A percentile compares a stretch with the other conserved stretches of the same genome.
These are phyloP conservation scores for Notiomystis cincta DNA, from an alignment of 2,113 vertebrate species.

Conservation along the genomic window DNA sequence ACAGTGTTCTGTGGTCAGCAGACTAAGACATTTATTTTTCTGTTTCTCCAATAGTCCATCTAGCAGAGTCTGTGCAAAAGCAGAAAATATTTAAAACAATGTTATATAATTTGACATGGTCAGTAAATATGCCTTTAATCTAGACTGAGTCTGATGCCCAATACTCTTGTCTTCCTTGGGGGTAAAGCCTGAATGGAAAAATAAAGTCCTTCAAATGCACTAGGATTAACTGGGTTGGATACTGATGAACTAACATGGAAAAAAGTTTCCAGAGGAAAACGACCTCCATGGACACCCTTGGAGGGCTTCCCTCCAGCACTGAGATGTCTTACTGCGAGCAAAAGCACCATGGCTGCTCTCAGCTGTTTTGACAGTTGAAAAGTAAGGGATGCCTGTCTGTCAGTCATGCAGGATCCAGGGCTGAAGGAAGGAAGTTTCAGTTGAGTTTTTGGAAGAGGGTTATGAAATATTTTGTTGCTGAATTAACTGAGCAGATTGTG, in stretches of 20 bases:
- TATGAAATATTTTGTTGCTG: not conserved
- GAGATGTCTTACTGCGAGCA: not conserved
- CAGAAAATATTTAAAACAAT: not conserved
- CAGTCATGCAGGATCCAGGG: not conserved
- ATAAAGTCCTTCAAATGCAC: not conserved
- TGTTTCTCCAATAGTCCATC: not conserved
- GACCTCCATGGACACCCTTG: not conserved
- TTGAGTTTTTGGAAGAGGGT: not conserved
- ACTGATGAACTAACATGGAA: not conserved
- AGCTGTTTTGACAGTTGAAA: not conserved
- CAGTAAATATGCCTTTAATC: conserved; percentile 14
- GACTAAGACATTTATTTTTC: not conserved
- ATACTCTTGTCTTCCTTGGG: not conserved
- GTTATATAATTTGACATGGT: conserved; percentile 27
- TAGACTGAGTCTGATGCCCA: not conserved
- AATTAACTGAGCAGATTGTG: not conserved
- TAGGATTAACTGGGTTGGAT: conserved; percentile 12
- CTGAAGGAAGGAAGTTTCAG: conserved; percentile 2
- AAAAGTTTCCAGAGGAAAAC: conserved; percentile 14
- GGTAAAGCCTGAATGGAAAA: not conserved
- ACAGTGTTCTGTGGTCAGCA: not conserved
- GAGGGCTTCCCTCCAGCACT: not conserved
- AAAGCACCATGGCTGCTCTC: not conserved
- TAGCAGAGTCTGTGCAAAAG: not conserved
- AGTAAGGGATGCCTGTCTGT: not conserved